A percentile compares a stretch with the other conserved stretches of the same genome.
Conservation (phyloP, 1,140 invertebrate species). For the Sitophilus oryzae region DNA sequence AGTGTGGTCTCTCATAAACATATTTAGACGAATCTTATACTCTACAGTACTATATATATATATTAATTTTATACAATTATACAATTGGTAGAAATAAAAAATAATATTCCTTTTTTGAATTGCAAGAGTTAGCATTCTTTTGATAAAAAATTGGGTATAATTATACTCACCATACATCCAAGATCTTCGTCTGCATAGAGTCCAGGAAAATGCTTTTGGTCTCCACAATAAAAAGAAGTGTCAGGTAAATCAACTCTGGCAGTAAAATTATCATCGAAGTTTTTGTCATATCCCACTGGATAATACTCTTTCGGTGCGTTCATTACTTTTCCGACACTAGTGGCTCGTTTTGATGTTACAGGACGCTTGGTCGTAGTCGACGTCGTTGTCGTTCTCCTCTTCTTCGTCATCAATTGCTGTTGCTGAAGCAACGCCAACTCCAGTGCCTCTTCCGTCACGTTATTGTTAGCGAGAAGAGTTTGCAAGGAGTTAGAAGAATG, state of each 20-base stretch:
- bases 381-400: slow-evolving; percentile 31
- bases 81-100: no score
- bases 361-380: slow-evolving; percentile 31
- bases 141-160: neutral
- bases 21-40: no score
- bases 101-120: no score
- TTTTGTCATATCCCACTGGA: slow-evolving; percentile 78
- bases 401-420: slow-evolving; percentile 29
- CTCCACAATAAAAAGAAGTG: slow-evolving; percentile 81
- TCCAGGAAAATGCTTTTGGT: slow-evolving; percentile 85
- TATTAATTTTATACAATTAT: no score
- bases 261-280: slow-evolving; percentile 80
- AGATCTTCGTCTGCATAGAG: slow-evolving; percentile 83
- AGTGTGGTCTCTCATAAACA: no score
- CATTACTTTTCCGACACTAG: slow-evolving; percentile 66
- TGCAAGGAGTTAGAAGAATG: slow-evolving; percentile 33
- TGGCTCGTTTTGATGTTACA: slow-evolving; percentile 34
- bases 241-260: slow-evolving; percentile 76
- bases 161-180: slow-evolving; percentile 76
- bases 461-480: slow-evolving; percentile 30
- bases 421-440: slow-evolving; percentile 44
- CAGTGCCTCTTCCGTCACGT: slow-evolving; percentile 42
- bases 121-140: no score
- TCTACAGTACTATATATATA: no score
- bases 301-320: slow-evolving; percentile 84